Evolutionary conservation across 2,888 invertebrate species (phyloP).

Genomic region (Drosophila algonquin): DNA sequence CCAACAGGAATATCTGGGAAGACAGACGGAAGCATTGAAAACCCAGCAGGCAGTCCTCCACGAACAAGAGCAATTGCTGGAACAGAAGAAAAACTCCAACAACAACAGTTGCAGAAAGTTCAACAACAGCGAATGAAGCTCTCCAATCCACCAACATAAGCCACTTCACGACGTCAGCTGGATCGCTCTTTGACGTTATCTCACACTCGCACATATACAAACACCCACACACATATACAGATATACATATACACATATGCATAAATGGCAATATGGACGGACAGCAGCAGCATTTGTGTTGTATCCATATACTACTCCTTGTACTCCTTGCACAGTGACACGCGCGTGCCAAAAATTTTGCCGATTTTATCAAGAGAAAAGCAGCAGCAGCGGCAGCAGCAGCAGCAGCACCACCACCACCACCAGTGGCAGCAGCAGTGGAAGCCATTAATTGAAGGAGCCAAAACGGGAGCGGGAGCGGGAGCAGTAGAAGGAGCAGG

Average conservation of each 20-base stretch:
- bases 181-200: constrained; percentile 34
- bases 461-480: constrained; percentile 29
- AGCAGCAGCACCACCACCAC: constrained; percentile 36
- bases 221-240: not conserved
- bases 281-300: constrained; percentile 59
- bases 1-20: constrained; percentile 1
- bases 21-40: not conserved
- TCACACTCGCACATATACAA: constrained; percentile 25
- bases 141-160: constrained; percentile 32
- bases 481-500: constrained; percentile 4
- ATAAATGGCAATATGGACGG: constrained; percentile 75
- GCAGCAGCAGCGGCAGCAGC: constrained; percentile 40
- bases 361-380: constrained; percentile 61
- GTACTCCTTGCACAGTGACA: constrained; percentile 53
- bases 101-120: constrained; percentile 3
- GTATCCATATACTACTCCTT: constrained; percentile 23
- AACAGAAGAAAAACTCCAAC: not conserved
- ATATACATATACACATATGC: constrained; percentile 60
- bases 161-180: constrained; percentile 19
- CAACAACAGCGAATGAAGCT: constrained; percentile 12
- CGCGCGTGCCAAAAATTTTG: constrained; percentile 74
- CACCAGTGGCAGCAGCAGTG: constrained; percentile 36
- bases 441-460: constrained; percentile 9
- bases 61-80: not conserved
- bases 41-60: not conserved